Evolutionary conservation across 1,140 invertebrate genomes (phyloP).

Genomic region (Zaprionus gabonicus): DNA sequence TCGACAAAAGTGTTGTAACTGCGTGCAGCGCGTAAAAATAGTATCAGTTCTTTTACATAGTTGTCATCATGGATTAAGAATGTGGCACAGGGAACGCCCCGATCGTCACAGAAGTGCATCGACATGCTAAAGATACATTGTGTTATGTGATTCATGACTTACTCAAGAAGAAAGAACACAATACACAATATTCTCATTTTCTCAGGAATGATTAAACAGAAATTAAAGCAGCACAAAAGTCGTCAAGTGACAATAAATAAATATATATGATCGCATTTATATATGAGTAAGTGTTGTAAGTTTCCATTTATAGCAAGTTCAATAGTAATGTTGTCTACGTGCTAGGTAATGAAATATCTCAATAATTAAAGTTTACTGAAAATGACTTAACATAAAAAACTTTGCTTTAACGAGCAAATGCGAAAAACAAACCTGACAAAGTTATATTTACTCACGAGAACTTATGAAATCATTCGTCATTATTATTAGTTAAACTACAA

Average conservation of each 20-base stretch:
- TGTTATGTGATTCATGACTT: slow-evolving; percentile 1
- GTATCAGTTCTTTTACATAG: slow-evolving; percentile 49
- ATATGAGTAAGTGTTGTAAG: background rate
- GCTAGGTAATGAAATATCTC: background rate
- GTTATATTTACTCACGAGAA: background rate
- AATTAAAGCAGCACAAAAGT: background rate
- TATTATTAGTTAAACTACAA: background rate
- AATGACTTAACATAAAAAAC: background rate
- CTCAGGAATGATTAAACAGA: background rate
- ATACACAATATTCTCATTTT: background rate
- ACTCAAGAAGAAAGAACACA: background rate
- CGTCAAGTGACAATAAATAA: background rate
- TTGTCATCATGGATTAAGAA: slow-evolving; percentile 58
- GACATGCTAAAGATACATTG: slow-evolving; percentile 32
- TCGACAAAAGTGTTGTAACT: slow-evolving; percentile 18
- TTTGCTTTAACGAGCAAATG: background rate
- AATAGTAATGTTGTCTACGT: slow-evolving; percentile 1
- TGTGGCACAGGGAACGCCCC: slow-evolving; percentile 56
- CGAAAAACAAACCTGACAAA: background rate
- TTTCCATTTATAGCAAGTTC: background rate
- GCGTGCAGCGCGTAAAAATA: slow-evolving; percentile 48
- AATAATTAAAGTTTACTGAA: background rate
- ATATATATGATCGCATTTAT: background rate
- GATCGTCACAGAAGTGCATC: slow-evolving; percentile 36
- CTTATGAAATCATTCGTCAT: background rate